A percentile compares a stretch with the other conserved stretches of the same genome.
phyloP scores from a whole-genome alignment of 2,113 vertebrate genomes.

The Entelurus aequoreus region DNA sequence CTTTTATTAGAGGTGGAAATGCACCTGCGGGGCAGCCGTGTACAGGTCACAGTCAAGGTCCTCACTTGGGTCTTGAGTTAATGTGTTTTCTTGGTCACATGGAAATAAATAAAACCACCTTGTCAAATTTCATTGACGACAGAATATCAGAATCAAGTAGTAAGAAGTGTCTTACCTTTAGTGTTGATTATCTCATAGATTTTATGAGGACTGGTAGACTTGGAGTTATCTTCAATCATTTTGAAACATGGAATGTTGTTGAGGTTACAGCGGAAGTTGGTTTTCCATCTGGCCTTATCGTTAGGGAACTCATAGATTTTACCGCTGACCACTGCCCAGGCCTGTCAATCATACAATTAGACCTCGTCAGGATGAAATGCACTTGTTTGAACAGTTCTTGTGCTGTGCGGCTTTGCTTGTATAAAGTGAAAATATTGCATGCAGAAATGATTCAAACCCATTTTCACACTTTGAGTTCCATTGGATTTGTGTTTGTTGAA shows the following conservation, averaged over 20 bases:
- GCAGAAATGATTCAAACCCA: not conserved
- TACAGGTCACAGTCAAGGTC: conserved; percentile 44
- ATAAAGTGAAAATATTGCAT: not conserved
- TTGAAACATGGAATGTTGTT: conserved; percentile 71
- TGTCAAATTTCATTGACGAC: not conserved
- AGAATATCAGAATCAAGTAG: not conserved
- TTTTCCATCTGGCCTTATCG: conserved; percentile 85
- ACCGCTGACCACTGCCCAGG: conserved; percentile 80
- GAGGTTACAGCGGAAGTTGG: conserved; percentile 92
- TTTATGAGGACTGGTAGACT: conserved; percentile 80
- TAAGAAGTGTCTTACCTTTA: conserved; percentile 40
- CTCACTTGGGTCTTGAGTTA: conserved; percentile 22
- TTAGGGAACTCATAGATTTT: conserved; percentile 62
- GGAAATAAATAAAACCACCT: conserved; percentile 10
- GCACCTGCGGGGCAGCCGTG: conserved; percentile 19
- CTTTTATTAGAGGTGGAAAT: conserved; percentile 32
- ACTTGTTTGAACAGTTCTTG: not conserved
- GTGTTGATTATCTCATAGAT: conserved; percentile 68
- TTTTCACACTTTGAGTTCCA: too few species aligned
- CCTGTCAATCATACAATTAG: conserved; percentile 55
- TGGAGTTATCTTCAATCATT: conserved; percentile 72
- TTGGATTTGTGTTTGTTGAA: too few species aligned
- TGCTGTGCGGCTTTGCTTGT: not conserved
- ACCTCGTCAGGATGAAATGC: not conserved
- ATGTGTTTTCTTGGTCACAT: conserved; percentile 34